These are phyloP conservation scores for Periphyllus acericola DNA, from an alignment of 2,888 invertebrate species.

Conservation along the genomic window DNA sequence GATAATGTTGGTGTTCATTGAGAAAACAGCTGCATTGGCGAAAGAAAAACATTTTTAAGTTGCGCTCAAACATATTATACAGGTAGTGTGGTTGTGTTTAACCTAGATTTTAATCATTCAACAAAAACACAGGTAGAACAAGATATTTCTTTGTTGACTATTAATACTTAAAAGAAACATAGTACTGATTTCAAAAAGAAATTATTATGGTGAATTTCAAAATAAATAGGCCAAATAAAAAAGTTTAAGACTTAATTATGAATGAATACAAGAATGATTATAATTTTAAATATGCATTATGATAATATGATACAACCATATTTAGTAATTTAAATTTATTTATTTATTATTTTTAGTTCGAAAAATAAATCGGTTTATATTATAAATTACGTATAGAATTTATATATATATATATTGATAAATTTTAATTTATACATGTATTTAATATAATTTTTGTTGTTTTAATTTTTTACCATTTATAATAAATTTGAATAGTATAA, in stretches of 20 bases:
- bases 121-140: background rate
- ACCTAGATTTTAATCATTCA: background rate
- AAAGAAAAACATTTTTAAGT: conserved; percentile 5
- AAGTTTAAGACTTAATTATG: conserved; percentile 36
- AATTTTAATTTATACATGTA: background rate
- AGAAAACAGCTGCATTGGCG: background rate
- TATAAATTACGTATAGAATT: background rate
- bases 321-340: conserved; percentile 24
- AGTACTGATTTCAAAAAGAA: background rate
- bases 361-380: conserved; percentile 35
- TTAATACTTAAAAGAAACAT: background rate
- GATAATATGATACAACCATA: background rate
- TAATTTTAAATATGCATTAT: background rate
- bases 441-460: conserved; percentile 38
- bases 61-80: conserved; percentile 19
- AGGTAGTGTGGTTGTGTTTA: background rate
- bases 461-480: conserved; percentile 59
- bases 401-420: background rate
- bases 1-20: conserved; percentile 56
- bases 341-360: conserved; percentile 35
- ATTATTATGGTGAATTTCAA: background rate
- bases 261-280: background rate
- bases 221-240: conserved; percentile 24
- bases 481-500: conserved; percentile 48
- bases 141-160: background rate